A percentile compares a stretch with the other conserved stretches of the same genome.
Conservation (phyloP, 2,888 invertebrate species). For the Heteropelma amictum region DNA sequence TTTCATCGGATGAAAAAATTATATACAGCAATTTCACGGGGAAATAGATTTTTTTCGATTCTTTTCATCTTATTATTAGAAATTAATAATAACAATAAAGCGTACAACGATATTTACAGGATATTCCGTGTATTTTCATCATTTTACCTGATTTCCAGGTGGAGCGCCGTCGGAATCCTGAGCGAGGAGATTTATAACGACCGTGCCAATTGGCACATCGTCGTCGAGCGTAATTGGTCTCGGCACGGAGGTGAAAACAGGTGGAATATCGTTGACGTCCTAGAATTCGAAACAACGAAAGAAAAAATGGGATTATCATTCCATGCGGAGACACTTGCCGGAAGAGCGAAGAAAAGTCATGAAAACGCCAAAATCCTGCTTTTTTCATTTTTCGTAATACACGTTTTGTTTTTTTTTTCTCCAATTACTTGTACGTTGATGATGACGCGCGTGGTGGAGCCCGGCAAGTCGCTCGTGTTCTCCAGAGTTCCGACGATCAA, state of each 20-base stretch:
- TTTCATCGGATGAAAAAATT: too few species aligned
- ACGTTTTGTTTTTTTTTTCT: background rate
- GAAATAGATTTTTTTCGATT: too few species aligned
- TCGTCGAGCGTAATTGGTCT: conserved; percentile 91
- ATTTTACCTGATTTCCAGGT: conserved; percentile 89
- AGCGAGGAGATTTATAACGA: conserved; percentile 88
- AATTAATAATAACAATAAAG: too few species aligned
- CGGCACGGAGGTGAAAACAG: conserved; percentile 90
- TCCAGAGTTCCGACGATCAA: conserved; percentile 90
- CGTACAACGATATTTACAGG: too few species aligned
- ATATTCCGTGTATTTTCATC: too few species aligned
- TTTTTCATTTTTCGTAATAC: background rate
- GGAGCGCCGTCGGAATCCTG: conserved; percentile 91
- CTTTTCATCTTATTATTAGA: too few species aligned
- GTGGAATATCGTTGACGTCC: conserved; percentile 93
- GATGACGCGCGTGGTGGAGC: conserved; percentile 87
- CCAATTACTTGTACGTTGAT: conserved; percentile 83
- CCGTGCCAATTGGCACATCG: conserved; percentile 88
- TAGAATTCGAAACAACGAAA: conserved; percentile 67
- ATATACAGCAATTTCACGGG: too few species aligned
- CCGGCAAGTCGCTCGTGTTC: conserved; percentile 84
- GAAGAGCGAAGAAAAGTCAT: background rate
- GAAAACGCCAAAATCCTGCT: background rate
- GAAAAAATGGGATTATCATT: too few species aligned
- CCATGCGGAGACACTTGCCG: background rate